Base-by-base conservation (phyloP, 1,140 invertebrate genomes). In the Microplitis mediator region DNA sequence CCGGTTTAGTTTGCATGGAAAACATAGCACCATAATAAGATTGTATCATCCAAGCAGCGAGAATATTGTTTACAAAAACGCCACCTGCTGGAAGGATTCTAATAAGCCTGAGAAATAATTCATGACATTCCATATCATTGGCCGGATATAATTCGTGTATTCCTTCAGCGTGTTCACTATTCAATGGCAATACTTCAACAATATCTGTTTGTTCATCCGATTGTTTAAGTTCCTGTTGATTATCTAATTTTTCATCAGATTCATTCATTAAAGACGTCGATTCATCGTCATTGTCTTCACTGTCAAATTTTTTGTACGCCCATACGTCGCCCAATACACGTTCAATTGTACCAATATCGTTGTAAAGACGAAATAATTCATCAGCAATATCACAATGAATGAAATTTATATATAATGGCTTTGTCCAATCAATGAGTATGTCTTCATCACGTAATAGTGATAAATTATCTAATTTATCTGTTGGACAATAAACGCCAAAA, bases 11-110 rank as follows among this genome's bases (percentile, higher is more conserved):
- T 85, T 95, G 93, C 94, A 95, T 95, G n/a, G 93, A 95, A 84
- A 95, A 95, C 94, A 95, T 95, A 54, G 94, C 94, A 23, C 94
- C 94, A 82, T 95, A 95, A 84, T 95, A 95, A 3, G 93, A 94
- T 79, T 95, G 93, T 35, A 94, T 92, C 93, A 95, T 95, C 93
- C 93, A 95, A 5, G 93, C 93, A 5, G 92, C 93, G 31, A 95
- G 82, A 74, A 91, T 89, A 34, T 91, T 91, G 45, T 86, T 85
- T 58, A 85, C 85, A 82, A 94, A 95, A 69, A 95, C 91, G 9
- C 94, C 94, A 79, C 93, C 92, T 11, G 93, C 93, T 8, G 93
- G 93, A 66, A 95, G 86, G 75, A 90, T 90, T 60, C 89, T 88
- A 54, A 95, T 93, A 35, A 95, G 88, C 83, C 92, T 92, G 74